A percentile compares a stretch with the other conserved stretches of the same genome.
These are phyloP conservation scores for Manis crassicaudata DNA, from an alignment of 2,797 vertebrate species.

Conservation along the genomic window DNA sequence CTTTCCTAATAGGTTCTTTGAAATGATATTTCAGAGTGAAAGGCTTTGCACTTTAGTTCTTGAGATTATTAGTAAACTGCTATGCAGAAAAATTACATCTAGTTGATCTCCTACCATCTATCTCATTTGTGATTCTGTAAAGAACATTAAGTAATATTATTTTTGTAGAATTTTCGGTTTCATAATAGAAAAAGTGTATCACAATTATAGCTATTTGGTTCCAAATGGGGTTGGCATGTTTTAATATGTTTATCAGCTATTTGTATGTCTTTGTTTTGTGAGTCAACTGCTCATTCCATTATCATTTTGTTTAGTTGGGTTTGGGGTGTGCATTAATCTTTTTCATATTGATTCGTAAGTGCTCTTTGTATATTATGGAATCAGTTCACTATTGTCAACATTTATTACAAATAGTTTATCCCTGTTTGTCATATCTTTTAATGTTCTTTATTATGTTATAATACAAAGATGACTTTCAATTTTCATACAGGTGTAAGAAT, in stretches of 20 bases:
- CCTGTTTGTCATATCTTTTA: background rate
- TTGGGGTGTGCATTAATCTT: background rate
- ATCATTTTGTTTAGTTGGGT: background rate
- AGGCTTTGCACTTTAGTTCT: background rate
- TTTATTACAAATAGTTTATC: background rate
- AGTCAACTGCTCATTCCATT: background rate
- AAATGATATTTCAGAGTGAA: background rate
- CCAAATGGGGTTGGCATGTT: background rate
- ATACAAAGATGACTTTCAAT: background rate
- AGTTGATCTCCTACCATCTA: background rate
- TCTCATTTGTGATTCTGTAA: background rate
- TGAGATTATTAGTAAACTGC: background rate
- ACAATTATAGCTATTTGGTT: background rate
- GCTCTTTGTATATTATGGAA: background rate
- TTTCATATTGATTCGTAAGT: background rate
- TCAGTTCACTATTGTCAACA: background rate
- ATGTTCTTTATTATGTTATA: background rate
- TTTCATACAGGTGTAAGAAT: background rate
- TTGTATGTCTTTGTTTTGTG: background rate
- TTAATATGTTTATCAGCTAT: background rate
- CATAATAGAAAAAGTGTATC: background rate
- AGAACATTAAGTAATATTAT: background rate
- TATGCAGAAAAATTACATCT: background rate
- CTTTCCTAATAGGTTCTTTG: background rate
- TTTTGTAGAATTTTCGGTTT: background rate